Base-by-base conservation (phyloP, 1,140 invertebrate genomes). In the Drosophila pachea region DNA sequence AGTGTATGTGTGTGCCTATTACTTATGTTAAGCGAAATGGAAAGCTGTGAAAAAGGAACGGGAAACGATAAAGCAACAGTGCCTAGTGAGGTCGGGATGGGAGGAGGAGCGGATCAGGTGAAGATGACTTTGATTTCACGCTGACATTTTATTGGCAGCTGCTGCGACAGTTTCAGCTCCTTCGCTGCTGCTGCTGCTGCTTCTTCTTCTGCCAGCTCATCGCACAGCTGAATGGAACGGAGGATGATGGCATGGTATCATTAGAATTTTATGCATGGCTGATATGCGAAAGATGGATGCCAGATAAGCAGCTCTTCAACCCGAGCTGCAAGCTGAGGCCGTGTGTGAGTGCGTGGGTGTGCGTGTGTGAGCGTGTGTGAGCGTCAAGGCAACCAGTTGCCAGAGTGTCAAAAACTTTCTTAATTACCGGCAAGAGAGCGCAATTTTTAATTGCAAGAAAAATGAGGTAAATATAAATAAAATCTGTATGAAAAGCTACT, bases 1-100 rank as follows among this genome's bases (percentile, higher is more conserved):
- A 12, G 55, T 61, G 32, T 38, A 38, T 12, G 33, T 31, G 58
- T 40, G 38, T 11, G 48, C 43, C 14, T 48, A 5, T 68, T 52
- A 63, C 59, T 67, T 78, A 66, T 78, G 78, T 66, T 72, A 75
- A 83, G 75, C 75, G 78, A 78, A 75, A 75, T 73, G 78, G 79
- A 83, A 83, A 61, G 72, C 61, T 61, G 66, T 82, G 78, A 83
- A 82, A 82, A 48, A 70, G 64, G 63, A n/a, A 68, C 47, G 42
- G 72, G 42, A 53, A 48, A 8, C 58, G 49, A 70, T 74, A 67
- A 74, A 63, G 73, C 43, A 64, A 36, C 64, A 63, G 33, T 32
- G 35, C 58, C 70, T 62, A 73, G 54, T 58, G 53, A 48, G 32
- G 36, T 7, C 54, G 47, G 14, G 16, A 22, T 42, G 49, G n/a